Base-by-base conservation (phyloP, 2,113 vertebrate species). In the Brienomyrus brachyistius region DNA sequence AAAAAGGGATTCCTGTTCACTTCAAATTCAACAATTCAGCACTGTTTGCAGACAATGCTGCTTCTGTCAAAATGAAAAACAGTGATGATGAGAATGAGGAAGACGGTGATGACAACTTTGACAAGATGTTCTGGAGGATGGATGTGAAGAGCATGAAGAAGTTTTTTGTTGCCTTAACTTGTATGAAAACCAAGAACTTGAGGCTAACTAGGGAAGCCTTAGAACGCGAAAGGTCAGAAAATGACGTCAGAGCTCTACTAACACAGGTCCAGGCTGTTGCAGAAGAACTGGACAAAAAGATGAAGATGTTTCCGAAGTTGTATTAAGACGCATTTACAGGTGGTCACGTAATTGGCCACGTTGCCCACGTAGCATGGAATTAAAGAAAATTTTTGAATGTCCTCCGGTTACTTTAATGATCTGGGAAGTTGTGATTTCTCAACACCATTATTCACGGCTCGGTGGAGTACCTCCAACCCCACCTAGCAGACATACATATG, bases 1-100 rank as follows among this genome's bases (percentile, higher is more conserved):
- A 66, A 19, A 62, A 80, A 50, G 90, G 89, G 40, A 8, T 50
- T 6, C 52, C 90, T 13, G 88, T 92, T 90, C 84, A 91, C 90
- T 92, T 93, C 80, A 93, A 93, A 77, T 93, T 93, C 74, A 93
- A 92, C 70, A 92, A 92, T 52, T 91, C 90, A 52, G 82, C 90
- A 21, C 13, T 93, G 77, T 92, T 91, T 91, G 91, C 89, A 23
- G 47, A 70, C 10, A 91, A 84, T 66, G 27, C 19, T 50, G 3
- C 19, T 47, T 74, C n/a, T 6, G 50, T 77, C 8, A 6, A 17
- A 15, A 15, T 1, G 13, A 52, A 52, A 15, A 52, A 17, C 23
- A 86, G 66, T 43, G 74, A 83, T 21, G 9, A 48, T 17, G 19
- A 84, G 0, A 88, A 90, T 66, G 87, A 88, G 62, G 77, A 90